These are phyloP conservation scores for Poecile atricapillus DNA, from an alignment of 2,113 vertebrate genomes.

Conservation along the genomic window DNA sequence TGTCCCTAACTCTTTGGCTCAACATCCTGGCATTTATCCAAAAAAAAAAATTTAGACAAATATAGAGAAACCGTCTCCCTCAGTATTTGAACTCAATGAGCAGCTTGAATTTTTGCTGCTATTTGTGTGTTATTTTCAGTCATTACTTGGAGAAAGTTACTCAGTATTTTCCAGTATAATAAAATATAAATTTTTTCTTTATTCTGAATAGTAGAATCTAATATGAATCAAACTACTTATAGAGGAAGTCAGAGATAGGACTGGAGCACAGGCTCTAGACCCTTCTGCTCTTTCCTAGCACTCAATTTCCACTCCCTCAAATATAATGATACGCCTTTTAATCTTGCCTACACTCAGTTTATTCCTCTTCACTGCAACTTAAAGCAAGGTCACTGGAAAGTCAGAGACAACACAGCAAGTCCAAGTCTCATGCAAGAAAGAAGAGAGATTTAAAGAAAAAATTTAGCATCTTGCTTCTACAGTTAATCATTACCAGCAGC, in stretches of 20 bases:
- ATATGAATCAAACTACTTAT: background rate
- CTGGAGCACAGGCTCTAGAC: background rate
- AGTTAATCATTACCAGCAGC: background rate
- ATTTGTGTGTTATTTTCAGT: background rate
- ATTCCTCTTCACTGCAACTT: slow-evolving; percentile 4
- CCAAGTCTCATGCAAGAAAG: background rate
- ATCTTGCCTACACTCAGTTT: background rate
- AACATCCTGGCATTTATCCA: background rate
- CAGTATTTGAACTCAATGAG: background rate
- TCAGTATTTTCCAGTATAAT: background rate
- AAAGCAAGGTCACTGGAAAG: slow-evolving; percentile 49
- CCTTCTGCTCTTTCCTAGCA: background rate
- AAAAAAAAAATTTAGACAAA: background rate
- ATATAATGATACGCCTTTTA: background rate
- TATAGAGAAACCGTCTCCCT: background rate
- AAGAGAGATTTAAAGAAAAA: background rate
- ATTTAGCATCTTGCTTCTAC: background rate
- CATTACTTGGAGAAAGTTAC: background rate
- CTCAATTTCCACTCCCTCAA: slow-evolving; percentile 25
- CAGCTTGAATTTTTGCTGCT: background rate
- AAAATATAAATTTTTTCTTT: background rate
- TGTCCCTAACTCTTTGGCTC: background rate
- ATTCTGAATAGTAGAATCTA: background rate
- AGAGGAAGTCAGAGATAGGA: background rate
- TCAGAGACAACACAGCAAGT: slow-evolving; percentile 7